Percentiles rank a stretch among this genome's conserved stretches.
These are phyloP conservation scores for Palaemon carinicauda DNA, from an alignment of 1,140 invertebrate species.

Conservation along the genomic window DNA sequence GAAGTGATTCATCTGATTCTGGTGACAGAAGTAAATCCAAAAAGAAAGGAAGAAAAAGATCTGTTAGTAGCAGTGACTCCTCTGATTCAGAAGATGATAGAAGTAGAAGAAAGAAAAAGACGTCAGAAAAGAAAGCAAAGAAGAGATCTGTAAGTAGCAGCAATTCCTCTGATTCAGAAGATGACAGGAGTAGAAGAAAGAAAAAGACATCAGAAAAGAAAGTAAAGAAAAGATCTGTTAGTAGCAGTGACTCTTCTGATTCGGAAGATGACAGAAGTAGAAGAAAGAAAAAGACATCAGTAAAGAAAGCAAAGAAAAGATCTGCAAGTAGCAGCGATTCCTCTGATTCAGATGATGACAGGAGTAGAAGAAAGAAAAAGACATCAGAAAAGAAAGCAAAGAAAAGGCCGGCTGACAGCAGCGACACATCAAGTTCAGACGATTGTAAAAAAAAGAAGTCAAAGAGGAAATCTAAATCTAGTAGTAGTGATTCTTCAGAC, in stretches of 20 bases:
- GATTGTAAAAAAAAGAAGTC: background rate
- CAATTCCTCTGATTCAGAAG: background rate
- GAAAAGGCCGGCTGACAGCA: background rate
- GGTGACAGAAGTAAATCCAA: slow-evolving; percentile 11
- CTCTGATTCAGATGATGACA: no score
- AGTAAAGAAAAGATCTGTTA: background rate
- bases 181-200: background rate
- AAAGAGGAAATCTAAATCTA: background rate
- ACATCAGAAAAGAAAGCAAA: background rate
- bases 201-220: slow-evolving; percentile 22
- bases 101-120: slow-evolving; percentile 30
- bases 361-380: no score
- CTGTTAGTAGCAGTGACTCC: slow-evolving; percentile 4
- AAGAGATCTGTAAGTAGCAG: background rate
- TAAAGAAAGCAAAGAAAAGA: no score
- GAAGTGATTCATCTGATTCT: background rate
- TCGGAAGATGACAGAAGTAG: background rate
- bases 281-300: slow-evolving; percentile 15
- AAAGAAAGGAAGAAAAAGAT: background rate
- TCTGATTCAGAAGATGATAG: slow-evolving; percentile 3
- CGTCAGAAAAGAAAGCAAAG: slow-evolving; percentile 16
- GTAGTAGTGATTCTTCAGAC: background rate
- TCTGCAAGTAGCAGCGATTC: no score
- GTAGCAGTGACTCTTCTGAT: background rate
- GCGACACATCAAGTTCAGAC: background rate